Conservation (phyloP, 2,797 vertebrate genomes). For the Oreochromis grahami region DNA sequence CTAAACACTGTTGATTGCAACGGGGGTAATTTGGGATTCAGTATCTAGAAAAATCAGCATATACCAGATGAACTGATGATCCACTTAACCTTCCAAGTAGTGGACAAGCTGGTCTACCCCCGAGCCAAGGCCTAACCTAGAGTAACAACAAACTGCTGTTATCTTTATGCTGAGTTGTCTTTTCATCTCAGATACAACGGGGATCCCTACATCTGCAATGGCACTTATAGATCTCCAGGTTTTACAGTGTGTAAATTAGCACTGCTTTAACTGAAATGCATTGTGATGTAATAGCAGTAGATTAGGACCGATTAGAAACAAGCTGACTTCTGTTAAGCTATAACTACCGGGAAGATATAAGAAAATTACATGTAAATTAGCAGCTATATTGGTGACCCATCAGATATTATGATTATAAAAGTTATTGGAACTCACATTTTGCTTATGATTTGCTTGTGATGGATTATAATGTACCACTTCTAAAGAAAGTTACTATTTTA, state of each 20-base stretch:
- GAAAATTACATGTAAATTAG: slow-evolving; percentile 12
- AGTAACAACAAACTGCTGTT: not conserved
- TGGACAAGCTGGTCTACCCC: not conserved
- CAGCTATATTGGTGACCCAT: not conserved
- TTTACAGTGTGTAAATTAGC: not conserved
- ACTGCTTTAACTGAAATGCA: not conserved
- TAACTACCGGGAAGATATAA: not conserved
- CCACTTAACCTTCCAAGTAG: not conserved
- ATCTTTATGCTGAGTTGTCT: not conserved
- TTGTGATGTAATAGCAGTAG: not conserved
- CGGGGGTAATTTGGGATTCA: not conserved
- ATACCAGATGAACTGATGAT: not conserved
- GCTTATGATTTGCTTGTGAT: not conserved
- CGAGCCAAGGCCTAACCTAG: not conserved
- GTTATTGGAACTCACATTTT: not conserved
- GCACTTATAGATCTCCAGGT: not conserved
- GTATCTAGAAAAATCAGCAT: not conserved
- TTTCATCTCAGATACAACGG: slow-evolving; percentile 5
- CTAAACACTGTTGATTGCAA: not conserved
- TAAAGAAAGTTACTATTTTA: not conserved
- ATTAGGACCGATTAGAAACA: not conserved
- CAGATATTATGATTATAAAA: not conserved
- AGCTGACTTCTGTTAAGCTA: not conserved
- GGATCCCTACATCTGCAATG: not conserved
- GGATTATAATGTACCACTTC: not conserved